Base-by-base conservation (phyloP, 2,113 vertebrate species). In the Pithys albifrons region DNA sequence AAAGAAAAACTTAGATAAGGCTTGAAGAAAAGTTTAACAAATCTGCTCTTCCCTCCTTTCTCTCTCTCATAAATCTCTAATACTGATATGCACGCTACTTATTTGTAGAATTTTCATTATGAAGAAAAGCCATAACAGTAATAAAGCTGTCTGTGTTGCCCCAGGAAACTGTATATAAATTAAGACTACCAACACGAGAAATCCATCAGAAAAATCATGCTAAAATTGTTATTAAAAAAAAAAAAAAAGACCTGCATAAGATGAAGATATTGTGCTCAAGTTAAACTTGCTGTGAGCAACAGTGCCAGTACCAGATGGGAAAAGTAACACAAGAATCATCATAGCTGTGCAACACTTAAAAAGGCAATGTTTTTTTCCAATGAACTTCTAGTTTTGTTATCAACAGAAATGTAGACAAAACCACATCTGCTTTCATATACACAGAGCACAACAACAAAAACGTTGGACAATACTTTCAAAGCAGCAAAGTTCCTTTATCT, bases 111-210 rank as follows among this genome's bases (percentile, higher is more conserved):
- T 74, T 83, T 64, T 91, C 79, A 75, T 75, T 84, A 86, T 57
- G 81, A 94, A 69, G 69, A 94, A 94, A 96, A 92, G 85, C 15
- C 9, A 2, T 67, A 89, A 80, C 51, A 91, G 43, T 66, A 91
- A 96, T 88, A 80, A 93, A 95, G 80, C 86, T 71, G 69, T 43
- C 81, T 75, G 45, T 75, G 67, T 52, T 90, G 55, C 83, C 79
- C 43, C 73, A 91, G 59, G 82, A 95, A 94, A 88, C 45, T 45
- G 35, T 37, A 67, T 71, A 74, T 88, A 90, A 91, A 95, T 92
- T 91, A 93, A 84, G 11, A 37, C 7, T 66, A 29, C 19, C 82
- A 67, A 91, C 11, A 49, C 27, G 15, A 94, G 25, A 94, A 85
- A 96, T 89, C 37, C 27, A 85, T 74, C 78, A 80, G 64, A 58